Base-by-base conservation (phyloP, 2,113 vertebrate genomes). In the Passer domesticus region DNA sequence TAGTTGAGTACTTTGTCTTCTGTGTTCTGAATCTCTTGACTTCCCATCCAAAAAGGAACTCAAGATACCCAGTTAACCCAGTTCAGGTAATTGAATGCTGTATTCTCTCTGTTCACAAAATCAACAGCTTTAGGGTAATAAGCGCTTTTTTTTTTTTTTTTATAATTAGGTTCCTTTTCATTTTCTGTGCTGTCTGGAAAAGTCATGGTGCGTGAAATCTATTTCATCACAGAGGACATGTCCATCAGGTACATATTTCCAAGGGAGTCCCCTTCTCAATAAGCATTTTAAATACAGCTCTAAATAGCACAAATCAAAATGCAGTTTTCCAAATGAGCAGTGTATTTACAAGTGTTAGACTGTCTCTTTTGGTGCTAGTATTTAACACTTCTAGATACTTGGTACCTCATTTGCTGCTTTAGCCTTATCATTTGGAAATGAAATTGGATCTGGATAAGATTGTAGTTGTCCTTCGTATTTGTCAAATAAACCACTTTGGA, bases 121-220 rank as follows among this genome's bases (percentile, higher is more conserved):
- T 64, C 31, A 37, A 10, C 30, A 87, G 7, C 24, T 55, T 73
- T 2, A 76, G 39, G 33, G 30, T 87, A 15, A 69, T 59, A 16
- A 78, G 11, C 10, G 2, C 23, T 39, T 79, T 83, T 83, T 50
- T 14, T 23, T 24, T n/a, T 56, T n/a, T 56, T 56, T 33, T 33
- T 22, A 27, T 31, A 15, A 62, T 56, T 96, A 99, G 99, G 99
- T 91, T 99, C 99, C 33, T 99, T 99, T 92, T 99, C 99, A 0
- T 99, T 99, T 96, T 99, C 99, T 55, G 99, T 99, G 91, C 98
- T 99, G 67, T 99, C 99, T 52, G 99, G 99, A 89, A 99, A 99
- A 97, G 97, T 99, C 97, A 99, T 99, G 99, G 99, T 99, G 97
- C 98, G 99, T 72, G 99, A 99, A 92, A 99, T 99, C 91, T 99